Evolutionary conservation across 2,888 invertebrate species (phyloP), one percentile per base, ranked within the genome.

Genomic region (Drosophila pseudotalamancana): DNA sequence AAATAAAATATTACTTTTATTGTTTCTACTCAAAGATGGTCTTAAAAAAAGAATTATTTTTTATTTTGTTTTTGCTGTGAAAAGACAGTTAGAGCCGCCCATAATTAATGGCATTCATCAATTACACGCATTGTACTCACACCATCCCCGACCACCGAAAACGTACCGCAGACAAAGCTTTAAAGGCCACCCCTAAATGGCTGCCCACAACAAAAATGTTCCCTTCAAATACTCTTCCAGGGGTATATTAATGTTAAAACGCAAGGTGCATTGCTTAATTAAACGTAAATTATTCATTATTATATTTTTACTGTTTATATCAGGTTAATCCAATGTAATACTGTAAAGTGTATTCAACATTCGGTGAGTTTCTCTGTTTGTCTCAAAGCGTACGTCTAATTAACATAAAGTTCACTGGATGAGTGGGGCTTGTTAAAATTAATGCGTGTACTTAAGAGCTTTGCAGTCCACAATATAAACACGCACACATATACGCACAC

Each of bases 61-160:
- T 12, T 55, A 8, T 18, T 25, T 40, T 48, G 21, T 6, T 50
- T 65, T 31, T 21, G 29, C 42, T 70, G 61, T 29, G 16, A 73
- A 73, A 73, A 72, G 77, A 77, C 77, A 77, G 63, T 66, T 49
- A 60, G 72, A 77, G 77, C 80, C 73, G 45, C 27, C 39, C 61
- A 66, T 77, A 77, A 80, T 80, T 77, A 77, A 80, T 59, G 59
- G 66, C 59, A 54, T 64, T 64, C 77, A 77, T 77, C 77, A 77
- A 70, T 76, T 75, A 75, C 74, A 67, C 37, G 12, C 60, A 32
- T 23, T 25, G 31, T 40, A 40, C 19, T 16, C 39, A 23, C 55
- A 59, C 50, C n/a, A 46, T 3, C 4, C 42, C 27, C 60, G 23
- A 32, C 25, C 45, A 42, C 62, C 29, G 25, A 14, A 31, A 25